phyloP scores from a whole-genome alignment of 2,888 invertebrate genomes.

The Cephus pulcher region DNA sequence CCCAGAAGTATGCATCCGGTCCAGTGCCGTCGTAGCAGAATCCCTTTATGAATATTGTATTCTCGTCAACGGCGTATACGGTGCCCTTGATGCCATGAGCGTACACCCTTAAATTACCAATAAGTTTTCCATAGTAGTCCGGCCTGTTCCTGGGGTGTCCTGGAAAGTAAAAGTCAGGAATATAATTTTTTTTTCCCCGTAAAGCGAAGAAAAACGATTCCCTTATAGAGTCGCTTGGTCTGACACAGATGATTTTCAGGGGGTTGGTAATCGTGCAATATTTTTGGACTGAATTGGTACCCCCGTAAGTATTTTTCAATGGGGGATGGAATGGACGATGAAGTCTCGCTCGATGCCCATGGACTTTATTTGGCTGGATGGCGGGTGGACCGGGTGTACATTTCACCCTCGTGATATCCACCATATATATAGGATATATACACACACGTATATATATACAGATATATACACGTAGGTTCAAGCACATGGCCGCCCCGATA shows the following conservation, averaged over 20 bases:
- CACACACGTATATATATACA: too few species aligned
- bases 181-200: neutral
- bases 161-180: constrained; percentile 25
- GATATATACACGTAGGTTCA: constrained; percentile 35
- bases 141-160: constrained; percentile 44
- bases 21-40: constrained; percentile 91
- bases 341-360: neutral
- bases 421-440: neutral
- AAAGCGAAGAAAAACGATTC: neutral
- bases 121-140: constrained; percentile 79
- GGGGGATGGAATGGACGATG: neutral
- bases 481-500: constrained; percentile 56
- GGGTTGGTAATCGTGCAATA: neutral
- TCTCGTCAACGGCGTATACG: constrained; percentile 90
- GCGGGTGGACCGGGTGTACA: neutral
- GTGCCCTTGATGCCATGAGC: constrained; percentile 85
- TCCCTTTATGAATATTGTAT: constrained; percentile 86
- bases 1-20: constrained; percentile 92
- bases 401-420: constrained; percentile 5
- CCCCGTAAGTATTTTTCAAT: neutral
- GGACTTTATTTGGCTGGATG: constrained; percentile 1
- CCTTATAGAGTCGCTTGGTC: neutral
- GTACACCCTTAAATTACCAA: constrained; percentile 79
- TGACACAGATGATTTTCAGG: neutral
- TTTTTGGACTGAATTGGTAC: neutral